Evolutionary conservation across 2,888 invertebrate genomes (phyloP).

Genomic region (Drosophila recens): DNA sequence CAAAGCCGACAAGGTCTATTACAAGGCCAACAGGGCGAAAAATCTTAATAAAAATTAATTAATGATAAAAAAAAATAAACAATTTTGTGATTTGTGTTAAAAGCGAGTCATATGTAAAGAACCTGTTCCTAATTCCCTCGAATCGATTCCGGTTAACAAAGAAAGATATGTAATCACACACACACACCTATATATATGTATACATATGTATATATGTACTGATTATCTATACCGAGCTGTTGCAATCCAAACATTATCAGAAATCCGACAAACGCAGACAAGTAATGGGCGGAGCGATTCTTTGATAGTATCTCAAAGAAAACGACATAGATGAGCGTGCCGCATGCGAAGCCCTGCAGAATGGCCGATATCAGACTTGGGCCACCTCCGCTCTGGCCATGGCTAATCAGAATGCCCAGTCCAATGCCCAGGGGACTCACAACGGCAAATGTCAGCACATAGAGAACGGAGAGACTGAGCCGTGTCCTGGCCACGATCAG

Average conservation of each 20-base stretch:
- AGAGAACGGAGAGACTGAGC: conserved; percentile 87
- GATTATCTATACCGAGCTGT: conserved; percentile 75
- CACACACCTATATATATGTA: neutral
- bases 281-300: conserved; percentile 87
- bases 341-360: conserved; percentile 94
- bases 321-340: conserved; percentile 97
- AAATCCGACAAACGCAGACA: conserved; percentile 90
- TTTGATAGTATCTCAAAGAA: conserved; percentile 95
- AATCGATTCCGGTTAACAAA: conserved; percentile 68
- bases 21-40: conserved; percentile 65
- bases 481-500: conserved; percentile 90
- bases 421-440: conserved; percentile 91
- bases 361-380: conserved; percentile 88
- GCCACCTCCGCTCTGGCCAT: conserved; percentile 88
- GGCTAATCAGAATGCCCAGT: conserved; percentile 90
- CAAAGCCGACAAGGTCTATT: conserved; percentile 51
- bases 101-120: conserved; percentile 47
- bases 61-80: conserved; percentile 5
- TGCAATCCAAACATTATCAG: conserved; percentile 90
- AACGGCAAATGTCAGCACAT: conserved; percentile 91
- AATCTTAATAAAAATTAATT: neutral
- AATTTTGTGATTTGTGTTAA: conserved; percentile 11
- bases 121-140: conserved; percentile 63
- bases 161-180: conserved; percentile 27
- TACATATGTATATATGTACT: neutral